Evolutionary conservation across 2,888 invertebrate species (phyloP), one percentile per base, ranked within the genome.

Genomic region (Cheilosia urbana): DNA sequence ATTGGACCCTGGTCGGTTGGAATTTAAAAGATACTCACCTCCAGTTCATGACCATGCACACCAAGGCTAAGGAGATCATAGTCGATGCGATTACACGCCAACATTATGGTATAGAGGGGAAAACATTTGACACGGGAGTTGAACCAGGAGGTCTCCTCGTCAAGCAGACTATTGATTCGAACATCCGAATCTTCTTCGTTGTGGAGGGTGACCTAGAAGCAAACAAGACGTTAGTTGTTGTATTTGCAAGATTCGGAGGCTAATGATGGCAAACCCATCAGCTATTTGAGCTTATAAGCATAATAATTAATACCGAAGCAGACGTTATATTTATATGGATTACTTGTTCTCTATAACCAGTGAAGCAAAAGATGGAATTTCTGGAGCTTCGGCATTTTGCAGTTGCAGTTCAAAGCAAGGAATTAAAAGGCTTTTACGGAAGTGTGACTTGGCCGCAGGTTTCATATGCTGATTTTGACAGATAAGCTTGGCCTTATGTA

Each of bases 81-180:
- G 47, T 92, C 93, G 9, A 95, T 94, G 60, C 95, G 94, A 90
- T 96, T 95, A 87, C 95, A 96, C 58, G 97, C 97, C 89, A 96
- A 92, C 91, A 97, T 93, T 87, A 97, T 93, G 1, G 97, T 96
- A 91, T 95, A 96, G 84, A 97, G 93, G 73, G 97, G 97, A 91
- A 97, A 96, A 92, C 97, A 97, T 90, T 96, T 96, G 87, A 97
- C 95, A 89, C 96, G 94, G 42, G 96, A 95, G 63, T 94, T 93
- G 91, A 95, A 95, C 93, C 93, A 93, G 80, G 93, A 93, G 34
- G 93, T 93, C 89, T 94, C 92, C 88, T 93, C 93, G 72, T 93
- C 93, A 65, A 93, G 89, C 88, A 92, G 88, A 88, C 93, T 93
- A 88, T 94, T 94, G 34, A 93, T 93, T 89, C 93, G 93, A 73